These are phyloP conservation scores for Rutpela maculata DNA, from an alignment of 2,888 invertebrate species.

Conservation along the genomic window DNA sequence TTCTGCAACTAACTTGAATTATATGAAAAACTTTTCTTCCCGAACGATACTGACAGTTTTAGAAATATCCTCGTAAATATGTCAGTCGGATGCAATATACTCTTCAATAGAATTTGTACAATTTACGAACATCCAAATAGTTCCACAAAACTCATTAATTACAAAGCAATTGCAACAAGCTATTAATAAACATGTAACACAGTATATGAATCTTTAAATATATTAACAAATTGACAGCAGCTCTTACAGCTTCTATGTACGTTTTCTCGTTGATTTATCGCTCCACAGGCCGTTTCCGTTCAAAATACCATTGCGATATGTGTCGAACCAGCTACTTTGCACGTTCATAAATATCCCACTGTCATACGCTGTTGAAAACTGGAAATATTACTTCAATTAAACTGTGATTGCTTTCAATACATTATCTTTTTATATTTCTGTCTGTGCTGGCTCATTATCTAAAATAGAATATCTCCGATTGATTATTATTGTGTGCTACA, in stretches of 20 bases:
- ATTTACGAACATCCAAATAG: slow-evolving; percentile 10
- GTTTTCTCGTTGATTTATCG: slow-evolving; percentile 50
- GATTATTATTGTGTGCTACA: slow-evolving; percentile 27
- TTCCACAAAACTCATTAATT: slow-evolving; percentile 34
- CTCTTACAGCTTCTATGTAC: slow-evolving; percentile 50
- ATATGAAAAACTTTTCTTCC: too few species aligned
- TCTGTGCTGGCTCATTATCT: slow-evolving; percentile 40
- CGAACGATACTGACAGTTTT: too few species aligned
- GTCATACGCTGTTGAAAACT: slow-evolving; percentile 53
- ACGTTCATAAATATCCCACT: slow-evolving; percentile 48
- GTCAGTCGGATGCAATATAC: too few species aligned
- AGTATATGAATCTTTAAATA: slow-evolving; percentile 51
- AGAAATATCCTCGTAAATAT: too few species aligned
- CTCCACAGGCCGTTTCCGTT: slow-evolving; percentile 46
- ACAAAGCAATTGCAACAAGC: slow-evolving; percentile 42
- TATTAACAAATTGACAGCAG: slow-evolving; percentile 54
- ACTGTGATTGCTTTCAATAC: slow-evolving; percentile 50
- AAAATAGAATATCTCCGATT: slow-evolving; percentile 49
- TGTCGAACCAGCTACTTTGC: slow-evolving; percentile 49
- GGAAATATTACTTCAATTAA: slow-evolving; percentile 53
- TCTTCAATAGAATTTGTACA: too few species aligned
- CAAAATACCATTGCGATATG: slow-evolving; percentile 47
- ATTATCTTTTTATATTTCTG: slow-evolving; percentile 40
- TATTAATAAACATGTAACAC: slow-evolving; percentile 50
- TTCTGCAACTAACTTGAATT: too few species aligned